Percentiles rank a stretch among this genome's conserved stretches.
Evolutionary conservation across 2,888 invertebrate species (phyloP).

Genomic region (Hirtodrosophila cameraria): DNA sequence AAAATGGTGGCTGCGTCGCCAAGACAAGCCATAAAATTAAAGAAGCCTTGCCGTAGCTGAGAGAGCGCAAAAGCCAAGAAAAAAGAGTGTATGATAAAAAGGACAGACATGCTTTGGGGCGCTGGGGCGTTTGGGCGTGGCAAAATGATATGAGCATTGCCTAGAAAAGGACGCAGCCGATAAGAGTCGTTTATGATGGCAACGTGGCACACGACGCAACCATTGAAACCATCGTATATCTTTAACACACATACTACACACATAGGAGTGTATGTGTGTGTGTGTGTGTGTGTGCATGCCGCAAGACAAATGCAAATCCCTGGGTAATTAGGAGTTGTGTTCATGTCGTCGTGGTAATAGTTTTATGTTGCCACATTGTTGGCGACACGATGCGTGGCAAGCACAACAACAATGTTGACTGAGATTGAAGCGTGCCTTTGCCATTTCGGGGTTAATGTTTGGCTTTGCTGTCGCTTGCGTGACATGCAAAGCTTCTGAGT

Average conservation of each 20-base stretch:
- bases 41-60: constrained; percentile 33
- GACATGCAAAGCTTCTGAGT: constrained; percentile 41
- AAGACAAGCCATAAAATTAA: constrained; percentile 65
- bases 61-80: neutral
- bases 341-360: constrained; percentile 79
- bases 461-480: constrained; percentile 45
- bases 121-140: constrained; percentile 36
- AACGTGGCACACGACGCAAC: constrained; percentile 56
- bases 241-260: constrained; percentile 22
- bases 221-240: constrained; percentile 32
- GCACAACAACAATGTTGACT: constrained; percentile 45
- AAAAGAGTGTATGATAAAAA: constrained; percentile 36
- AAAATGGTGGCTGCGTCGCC: constrained; percentile 59
- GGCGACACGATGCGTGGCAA: constrained; percentile 65
- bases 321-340: constrained; percentile 81
- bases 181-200: constrained; percentile 76
- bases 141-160: constrained; percentile 42
- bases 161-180: constrained; percentile 61
- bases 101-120: constrained; percentile 38
- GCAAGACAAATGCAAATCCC: constrained; percentile 80
- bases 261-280: neutral
- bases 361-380: constrained; percentile 79
- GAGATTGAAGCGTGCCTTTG: constrained; percentile 67
- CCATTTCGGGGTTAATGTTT: constrained; percentile 65
- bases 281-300: constrained; percentile 34